Evolutionary conservation across 2,797 vertebrate species (phyloP), one percentile per base, ranked within the genome.

Genomic region (Muraenolepis orangiensis): DNA sequence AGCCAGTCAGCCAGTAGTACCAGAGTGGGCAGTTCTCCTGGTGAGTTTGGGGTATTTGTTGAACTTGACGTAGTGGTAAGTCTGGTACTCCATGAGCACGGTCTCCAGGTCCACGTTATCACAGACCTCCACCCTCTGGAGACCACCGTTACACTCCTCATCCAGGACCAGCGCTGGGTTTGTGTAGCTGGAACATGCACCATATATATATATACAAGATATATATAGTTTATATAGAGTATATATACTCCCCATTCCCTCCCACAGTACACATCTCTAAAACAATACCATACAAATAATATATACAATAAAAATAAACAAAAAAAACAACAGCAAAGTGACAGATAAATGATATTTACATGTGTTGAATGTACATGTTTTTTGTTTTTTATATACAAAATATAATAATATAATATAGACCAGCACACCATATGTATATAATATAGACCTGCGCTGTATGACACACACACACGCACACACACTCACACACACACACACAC

Each of bases 51-150:
- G 97, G 83, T 96, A 97, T 85, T 95, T 98, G 72, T 97, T 95
- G 85, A 97, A 98, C 87, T 98, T 99, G 76, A 98, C 86, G 26
- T 93, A 97, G 89, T 98, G 96, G 87, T 96, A 99, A 80, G 95
- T 97, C 90, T 99, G 96, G 23, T 96, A 99, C 87, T 99, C 98
- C 95, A 96, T 95, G 85, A 99, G 88, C 89, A 98, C 91, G 40
- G 96, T 98, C 89, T 98, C 95, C 86, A 99, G 93, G 78, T 98
- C 96, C 69, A 99, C 36, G 67, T 99, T 99, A 84, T 99, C 97
- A 74, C 97, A 98, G 46, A 98, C 96, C 90, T 98, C 94, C 79
- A 96, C 97, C 79, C 87, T 94, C 16, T 83, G 92, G 84, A 97
- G 81, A 29, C 87, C 90, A 76, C 95, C 82, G 74, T 94, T 96